These are phyloP conservation scores for Sinocyclocheilus rhinocerous DNA, from an alignment of 2,113 vertebrate species.

Conservation along the genomic window DNA sequence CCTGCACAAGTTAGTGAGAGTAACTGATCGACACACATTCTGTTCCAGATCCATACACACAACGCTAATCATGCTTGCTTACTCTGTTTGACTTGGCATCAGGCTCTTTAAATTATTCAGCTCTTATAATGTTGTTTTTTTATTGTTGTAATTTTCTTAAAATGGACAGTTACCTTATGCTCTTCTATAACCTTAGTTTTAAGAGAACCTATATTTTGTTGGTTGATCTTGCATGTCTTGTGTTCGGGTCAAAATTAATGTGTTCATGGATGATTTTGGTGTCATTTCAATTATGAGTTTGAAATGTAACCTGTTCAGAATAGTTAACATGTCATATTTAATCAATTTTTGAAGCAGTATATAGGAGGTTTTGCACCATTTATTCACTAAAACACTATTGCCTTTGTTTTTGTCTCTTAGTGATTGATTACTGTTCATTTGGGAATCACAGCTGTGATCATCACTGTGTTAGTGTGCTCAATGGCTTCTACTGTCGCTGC, in stretches of 20 bases:
- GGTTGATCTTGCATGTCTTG: not conserved
- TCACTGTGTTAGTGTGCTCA: constrained; percentile 66
- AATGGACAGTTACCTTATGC: not conserved
- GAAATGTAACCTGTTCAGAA: not conserved
- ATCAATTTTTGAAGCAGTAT: not conserved
- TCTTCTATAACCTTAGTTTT: not conserved
- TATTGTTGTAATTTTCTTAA: not conserved
- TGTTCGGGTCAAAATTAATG: not conserved
- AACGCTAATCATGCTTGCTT: not conserved
- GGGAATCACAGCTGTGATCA: constrained; percentile 85
- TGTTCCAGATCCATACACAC: not conserved
- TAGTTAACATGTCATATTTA: not conserved
- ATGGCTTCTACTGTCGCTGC: constrained; percentile 79
- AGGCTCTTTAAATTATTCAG: not conserved
- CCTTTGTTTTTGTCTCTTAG: constrained; percentile 59
- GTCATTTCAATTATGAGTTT: not conserved
- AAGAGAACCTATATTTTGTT: not conserved
- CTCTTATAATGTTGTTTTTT: not conserved
- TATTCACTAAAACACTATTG: not conserved
- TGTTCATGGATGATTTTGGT: not conserved
- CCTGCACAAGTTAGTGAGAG: constrained; percentile 66
- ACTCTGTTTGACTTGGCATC: not conserved
- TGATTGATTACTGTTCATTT: constrained; percentile 80
- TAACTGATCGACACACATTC: not conserved
- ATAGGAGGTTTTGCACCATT: not conserved